Conservation (phyloP, 2,113 vertebrate genomes). For the Laticauda colubrina region DNA sequence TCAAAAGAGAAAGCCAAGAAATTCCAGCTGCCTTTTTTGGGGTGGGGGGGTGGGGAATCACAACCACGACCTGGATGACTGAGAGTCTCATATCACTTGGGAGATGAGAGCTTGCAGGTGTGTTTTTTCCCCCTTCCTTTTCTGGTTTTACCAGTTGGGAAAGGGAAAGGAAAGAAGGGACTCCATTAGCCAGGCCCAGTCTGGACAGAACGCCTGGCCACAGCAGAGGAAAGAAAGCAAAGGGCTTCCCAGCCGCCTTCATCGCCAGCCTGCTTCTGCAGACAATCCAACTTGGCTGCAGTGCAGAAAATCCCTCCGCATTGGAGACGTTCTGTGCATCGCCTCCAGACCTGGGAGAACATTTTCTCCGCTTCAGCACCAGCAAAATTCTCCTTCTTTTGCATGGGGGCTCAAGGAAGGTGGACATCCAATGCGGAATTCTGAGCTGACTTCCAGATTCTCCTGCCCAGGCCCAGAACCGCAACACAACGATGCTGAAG, state of each 20-base stretch:
- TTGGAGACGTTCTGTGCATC: background rate
- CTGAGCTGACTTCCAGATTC: background rate
- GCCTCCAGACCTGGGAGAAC: background rate
- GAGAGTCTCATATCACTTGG: background rate
- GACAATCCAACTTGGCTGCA: background rate
- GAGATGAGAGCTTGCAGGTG: background rate
- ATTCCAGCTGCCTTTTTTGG: too few relatives aligned
- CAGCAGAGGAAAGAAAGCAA: background rate
- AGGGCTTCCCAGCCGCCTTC: background rate
- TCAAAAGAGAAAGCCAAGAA: too few relatives aligned
- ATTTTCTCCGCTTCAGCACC: background rate
- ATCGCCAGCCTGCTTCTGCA: background rate
- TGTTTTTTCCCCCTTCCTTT: background rate
- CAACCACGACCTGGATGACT: too few relatives aligned
- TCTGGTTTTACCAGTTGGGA: background rate
- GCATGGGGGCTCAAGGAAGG: background rate
- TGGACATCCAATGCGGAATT: background rate
- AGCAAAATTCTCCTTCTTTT: background rate
- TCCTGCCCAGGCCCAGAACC: background rate
- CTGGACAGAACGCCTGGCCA: too few relatives aligned
- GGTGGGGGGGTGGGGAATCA: accelerated
- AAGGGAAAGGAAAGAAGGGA: background rate
- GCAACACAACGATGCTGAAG: background rate
- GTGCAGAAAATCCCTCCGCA: background rate
- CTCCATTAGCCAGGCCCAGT: background rate